Base-by-base conservation (phyloP, 2,888 invertebrate species). In the Petrolisthes cinctipes region DNA sequence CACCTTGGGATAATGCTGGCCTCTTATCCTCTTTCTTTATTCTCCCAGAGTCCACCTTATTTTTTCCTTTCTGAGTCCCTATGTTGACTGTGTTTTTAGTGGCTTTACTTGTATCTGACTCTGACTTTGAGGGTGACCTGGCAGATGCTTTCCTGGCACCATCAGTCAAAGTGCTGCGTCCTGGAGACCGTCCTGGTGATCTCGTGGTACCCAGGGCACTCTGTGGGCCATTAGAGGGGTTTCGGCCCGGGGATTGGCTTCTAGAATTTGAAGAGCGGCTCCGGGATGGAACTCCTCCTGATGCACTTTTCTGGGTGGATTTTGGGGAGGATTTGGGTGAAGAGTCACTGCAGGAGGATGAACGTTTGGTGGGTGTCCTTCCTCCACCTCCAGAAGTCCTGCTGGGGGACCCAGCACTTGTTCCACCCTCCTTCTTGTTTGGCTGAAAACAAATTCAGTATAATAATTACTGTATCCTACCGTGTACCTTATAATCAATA, bases 281-380 rank as follows among this genome's bases (percentile, higher is more conserved):
- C 76, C 84, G 82, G 23, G 75, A 61, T 17, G 85, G 73, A 23
- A 81, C 81, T 37, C 85, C 85, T 14, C 37, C 61, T 51, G 80
- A 57, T 7, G n/a, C 17, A 6, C 20, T 4, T 71, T 17, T 61
- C 17, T 14, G 71, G 71, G 71, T 17, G 11, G 71, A 71, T 20
- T 71, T 71, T 61, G 86, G 80, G n/a, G 87, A 84, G 53, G 54
- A 66, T 66, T 88, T 88, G n/a, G 81, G 81, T 23, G 83, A 73
- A 51, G 87, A 73, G 61, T 88, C 87, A 73, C 87, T 84, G 66
- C 81, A 76, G 37, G 84, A 88, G 73, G 87, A 84, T 79, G 86
- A 83, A 75, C 81, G 87, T 75, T 84, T 88, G 51, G 75, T 57
- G 75, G 9, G 61, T 73, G 87, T 54, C 79, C 82, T 80, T 7